Evolutionary conservation across 1,140 invertebrate genomes (phyloP).

Genomic region (Ostrea edulis): DNA sequence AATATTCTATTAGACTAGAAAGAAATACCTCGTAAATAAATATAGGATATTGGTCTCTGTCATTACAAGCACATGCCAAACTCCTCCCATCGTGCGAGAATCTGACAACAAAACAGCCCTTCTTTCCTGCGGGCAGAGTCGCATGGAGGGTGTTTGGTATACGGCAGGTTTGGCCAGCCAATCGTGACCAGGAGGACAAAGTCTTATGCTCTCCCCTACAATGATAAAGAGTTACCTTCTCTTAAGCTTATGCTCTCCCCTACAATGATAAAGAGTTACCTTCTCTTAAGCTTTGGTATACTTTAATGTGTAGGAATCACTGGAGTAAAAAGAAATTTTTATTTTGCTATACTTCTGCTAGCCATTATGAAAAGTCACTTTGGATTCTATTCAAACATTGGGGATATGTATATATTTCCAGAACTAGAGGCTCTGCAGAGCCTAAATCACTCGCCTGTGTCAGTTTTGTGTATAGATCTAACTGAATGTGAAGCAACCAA

Average conservation of each 20-base stretch:
- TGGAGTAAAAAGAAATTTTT: too few relatives aligned
- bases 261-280: not conserved
- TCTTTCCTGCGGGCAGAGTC: constrained; percentile 77
- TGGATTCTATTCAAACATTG: too few relatives aligned
- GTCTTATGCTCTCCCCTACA: constrained; percentile 42
- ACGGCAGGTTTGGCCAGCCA: constrained; percentile 83
- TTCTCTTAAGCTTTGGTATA: constrained; percentile 33
- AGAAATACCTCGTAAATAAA: constrained; percentile 76
- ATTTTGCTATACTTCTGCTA: too few relatives aligned
- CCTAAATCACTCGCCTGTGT: too few relatives aligned
- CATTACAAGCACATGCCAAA: constrained; percentile 77
- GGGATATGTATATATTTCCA: too few relatives aligned
- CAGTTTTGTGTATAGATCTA: too few relatives aligned
- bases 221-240: not conserved
- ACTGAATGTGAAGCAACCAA: too few relatives aligned
- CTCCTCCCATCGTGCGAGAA: constrained; percentile 80
- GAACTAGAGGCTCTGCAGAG: too few relatives aligned
- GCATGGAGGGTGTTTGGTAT: constrained; percentile 82
- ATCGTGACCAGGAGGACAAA: constrained; percentile 81
- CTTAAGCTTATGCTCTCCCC: constrained; percentile 37
- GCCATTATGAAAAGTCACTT: too few relatives aligned
- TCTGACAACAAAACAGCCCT: constrained; percentile 80
- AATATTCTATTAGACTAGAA: too few relatives aligned
- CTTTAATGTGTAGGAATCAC: too few relatives aligned
- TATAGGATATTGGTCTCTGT: constrained; percentile 75